Conservation (phyloP, 2,113 vertebrate genomes). For the Dolichotis patagonum region DNA sequence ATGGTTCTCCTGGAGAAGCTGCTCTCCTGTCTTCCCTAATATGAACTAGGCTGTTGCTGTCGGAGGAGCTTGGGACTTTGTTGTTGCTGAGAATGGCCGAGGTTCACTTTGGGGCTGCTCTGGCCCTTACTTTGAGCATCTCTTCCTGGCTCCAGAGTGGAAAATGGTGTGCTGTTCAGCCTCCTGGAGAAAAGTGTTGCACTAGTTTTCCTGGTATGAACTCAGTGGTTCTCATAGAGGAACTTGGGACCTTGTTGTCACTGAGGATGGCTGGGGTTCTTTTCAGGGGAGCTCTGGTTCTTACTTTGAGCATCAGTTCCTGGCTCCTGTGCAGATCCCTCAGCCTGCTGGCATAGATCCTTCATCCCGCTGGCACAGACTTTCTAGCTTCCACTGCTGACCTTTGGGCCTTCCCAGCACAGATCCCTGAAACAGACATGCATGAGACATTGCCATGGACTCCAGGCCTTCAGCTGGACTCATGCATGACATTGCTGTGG, state of each 20-base stretch:
- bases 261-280: neutral
- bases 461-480: neutral
- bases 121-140: neutral
- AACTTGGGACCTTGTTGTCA: neutral
- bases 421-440: neutral
- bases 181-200: neutral
- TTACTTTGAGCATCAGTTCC: neutral
- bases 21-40: neutral
- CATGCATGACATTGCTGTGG: neutral
- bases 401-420: neutral
- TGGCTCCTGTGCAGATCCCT: neutral
- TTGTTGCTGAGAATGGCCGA: neutral
- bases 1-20: neutral
- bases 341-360: neutral
- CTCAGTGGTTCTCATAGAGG: neutral
- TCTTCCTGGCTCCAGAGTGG: neutral
- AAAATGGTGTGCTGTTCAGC: neutral
- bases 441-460: neutral
- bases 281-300: neutral
- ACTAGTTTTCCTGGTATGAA: neutral
- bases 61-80: neutral
- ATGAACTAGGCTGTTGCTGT: neutral
- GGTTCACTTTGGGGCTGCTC: neutral
- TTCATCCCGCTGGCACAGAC: neutral
- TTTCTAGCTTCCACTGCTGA: neutral